These are phyloP conservation scores for Pseudeuparius sepicola DNA, from an alignment of 2,888 invertebrate species.

Conservation along the genomic window DNA sequence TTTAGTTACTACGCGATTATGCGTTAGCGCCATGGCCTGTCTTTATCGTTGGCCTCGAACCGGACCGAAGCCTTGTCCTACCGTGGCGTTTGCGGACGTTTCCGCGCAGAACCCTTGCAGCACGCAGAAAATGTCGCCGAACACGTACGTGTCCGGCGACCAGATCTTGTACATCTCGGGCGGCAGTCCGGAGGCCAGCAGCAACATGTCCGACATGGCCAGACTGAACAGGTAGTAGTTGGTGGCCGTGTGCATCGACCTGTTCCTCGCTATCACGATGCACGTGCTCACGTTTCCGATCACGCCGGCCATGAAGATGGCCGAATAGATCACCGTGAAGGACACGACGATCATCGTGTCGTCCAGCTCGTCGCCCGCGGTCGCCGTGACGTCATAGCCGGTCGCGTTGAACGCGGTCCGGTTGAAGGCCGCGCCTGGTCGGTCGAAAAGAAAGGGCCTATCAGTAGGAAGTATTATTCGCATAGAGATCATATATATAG, in stretches of 20 bases:
- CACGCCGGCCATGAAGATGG: slow-evolving; percentile 70
- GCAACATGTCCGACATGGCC: slow-evolving; percentile 71
- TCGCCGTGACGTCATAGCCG: too few relatives aligned
- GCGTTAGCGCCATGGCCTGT: too few relatives aligned
- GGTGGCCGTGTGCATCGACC: slow-evolving; percentile 75
- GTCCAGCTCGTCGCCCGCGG: too few relatives aligned
- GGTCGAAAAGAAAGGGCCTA: too few relatives aligned
- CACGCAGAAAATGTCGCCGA: slow-evolving; percentile 71
- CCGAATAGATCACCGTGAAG: slow-evolving; percentile 60
- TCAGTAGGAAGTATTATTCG: too few relatives aligned
- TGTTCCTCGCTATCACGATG: slow-evolving; percentile 76
- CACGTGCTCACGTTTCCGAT: slow-evolving; percentile 79
- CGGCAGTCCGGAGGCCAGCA: slow-evolving; percentile 72
- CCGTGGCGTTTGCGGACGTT: slow-evolving; percentile 68
- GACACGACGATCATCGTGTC: slow-evolving; percentile 66
- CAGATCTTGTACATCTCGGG: slow-evolving; percentile 72
- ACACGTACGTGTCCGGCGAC: slow-evolving; percentile 66
- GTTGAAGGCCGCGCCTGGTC: too few relatives aligned
- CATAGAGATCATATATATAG: too few relatives aligned
- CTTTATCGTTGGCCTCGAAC: too few relatives aligned
- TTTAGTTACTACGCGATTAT: too few relatives aligned
- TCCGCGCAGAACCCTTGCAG: slow-evolving; percentile 69
- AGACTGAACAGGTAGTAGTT: slow-evolving; percentile 77
- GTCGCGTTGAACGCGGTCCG: too few relatives aligned
- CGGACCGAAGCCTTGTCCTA: too few relatives aligned